Base-by-base conservation (phyloP, 2,888 invertebrate species). In the Tiliacea aurago region DNA sequence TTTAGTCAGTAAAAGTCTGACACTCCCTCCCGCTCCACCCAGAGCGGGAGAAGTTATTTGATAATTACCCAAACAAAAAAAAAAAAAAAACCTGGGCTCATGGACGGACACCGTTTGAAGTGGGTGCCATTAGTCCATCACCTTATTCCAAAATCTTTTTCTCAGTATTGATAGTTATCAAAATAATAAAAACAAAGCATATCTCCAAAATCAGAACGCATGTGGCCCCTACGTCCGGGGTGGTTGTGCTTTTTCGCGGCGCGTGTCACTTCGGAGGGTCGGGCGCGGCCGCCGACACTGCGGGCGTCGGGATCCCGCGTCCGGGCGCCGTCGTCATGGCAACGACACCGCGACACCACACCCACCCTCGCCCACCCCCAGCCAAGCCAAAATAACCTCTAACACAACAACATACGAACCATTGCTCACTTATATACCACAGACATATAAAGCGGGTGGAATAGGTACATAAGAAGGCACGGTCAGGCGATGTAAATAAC, bases 301-400 rank as follows among this genome's bases (percentile, higher is more conserved):
- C 96, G 96, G 97, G 95, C 95, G 96, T 95, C 94, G 96, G 95
- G 97, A 96, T 96, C 96, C 96, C 96, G 96, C 97, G 97, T 92
- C 97, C 96, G 96, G 96, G 95, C 93, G 96, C 95, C 95, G 97
- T 97, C 93, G 93, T 96, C 96, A 96, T 97, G 95, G 94, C 96
- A 93, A 97, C 97, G 94, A 95, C 96, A 95, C 96, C 96, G 94
- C 92, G 94, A 94, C 94, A 94, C 95, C 94, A 91, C 88, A 87
- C 88, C 90, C 90, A 85, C 84, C 86, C 84, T 85, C 85, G 56
- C 75, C 91, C 89, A 85, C 89, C 88, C 90, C 84, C 81, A 75
- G 78, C 73, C 92, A 86, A 81, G 83, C 88, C 81, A 91, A 93
- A 90, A 88, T 80, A 91, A 88, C 92, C 94, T 91, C 88, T 94